phyloP scores from a whole-genome alignment of 2,797 vertebrate species.

The Manis pentadactyla region DNA sequence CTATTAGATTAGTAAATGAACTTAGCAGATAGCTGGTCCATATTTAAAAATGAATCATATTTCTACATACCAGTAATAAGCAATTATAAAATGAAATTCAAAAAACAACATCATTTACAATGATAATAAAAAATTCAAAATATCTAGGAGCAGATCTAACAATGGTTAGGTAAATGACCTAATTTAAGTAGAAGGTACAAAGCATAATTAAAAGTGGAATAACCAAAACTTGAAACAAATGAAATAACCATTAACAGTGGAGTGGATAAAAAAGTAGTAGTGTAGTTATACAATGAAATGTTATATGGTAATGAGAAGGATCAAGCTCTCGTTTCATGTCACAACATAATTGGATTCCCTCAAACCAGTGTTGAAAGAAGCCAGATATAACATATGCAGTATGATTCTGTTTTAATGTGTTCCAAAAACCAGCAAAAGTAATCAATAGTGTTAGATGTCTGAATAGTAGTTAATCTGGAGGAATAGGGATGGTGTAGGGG shows the following conservation, averaged over 20 bases:
- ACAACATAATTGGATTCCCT: background rate
- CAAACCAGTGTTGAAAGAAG: conserved; percentile 2
- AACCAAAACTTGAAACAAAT: background rate
- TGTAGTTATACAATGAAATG: background rate
- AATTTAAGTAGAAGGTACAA: background rate
- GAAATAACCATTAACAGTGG: background rate
- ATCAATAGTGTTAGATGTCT: background rate
- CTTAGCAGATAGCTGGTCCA: background rate
- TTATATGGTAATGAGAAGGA: background rate
- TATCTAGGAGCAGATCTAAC: background rate
- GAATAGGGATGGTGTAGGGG: background rate
- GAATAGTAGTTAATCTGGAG: background rate
- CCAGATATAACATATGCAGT: background rate
- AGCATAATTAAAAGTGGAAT: background rate
- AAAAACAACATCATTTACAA: background rate
- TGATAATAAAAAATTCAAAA: background rate
- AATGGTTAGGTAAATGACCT: background rate
- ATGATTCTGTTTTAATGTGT: background rate
- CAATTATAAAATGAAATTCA: conserved; percentile 34
- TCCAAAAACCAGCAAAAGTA: background rate
- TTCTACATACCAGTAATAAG: background rate
- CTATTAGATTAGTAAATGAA: conserved; percentile 18
- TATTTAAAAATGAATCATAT: conserved; percentile 28
- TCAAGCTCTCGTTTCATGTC: background rate
- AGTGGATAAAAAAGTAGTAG: background rate